Conservation (phyloP, 2,113 vertebrate genomes). For the Colistium nudipinnis region DNA sequence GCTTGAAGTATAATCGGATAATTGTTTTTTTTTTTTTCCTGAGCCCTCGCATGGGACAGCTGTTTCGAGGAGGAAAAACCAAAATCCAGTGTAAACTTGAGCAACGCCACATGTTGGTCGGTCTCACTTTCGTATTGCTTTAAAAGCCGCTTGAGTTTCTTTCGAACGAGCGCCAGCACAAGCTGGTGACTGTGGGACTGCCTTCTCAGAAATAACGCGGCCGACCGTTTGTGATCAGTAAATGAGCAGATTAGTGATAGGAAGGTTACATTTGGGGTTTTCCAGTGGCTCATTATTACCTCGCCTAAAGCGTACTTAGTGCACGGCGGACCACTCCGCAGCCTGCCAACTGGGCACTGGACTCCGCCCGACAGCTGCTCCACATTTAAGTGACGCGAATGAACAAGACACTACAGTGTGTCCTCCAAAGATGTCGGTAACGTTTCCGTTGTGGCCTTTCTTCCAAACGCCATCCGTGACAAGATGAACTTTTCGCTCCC, state of each 20-base stretch:
- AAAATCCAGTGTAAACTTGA: no score
- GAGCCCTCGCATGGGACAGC: no score
- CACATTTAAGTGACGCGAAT: constrained; percentile 54
- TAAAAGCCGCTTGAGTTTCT: background rate
- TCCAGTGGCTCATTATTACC: constrained; percentile 70
- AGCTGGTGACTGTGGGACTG: background rate
- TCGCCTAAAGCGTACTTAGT: constrained; percentile 64
- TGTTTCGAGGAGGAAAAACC: no score
- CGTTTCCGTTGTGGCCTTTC: background rate
- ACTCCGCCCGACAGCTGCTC: constrained; percentile 66
- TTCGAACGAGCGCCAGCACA: background rate
- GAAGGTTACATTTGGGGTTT: constrained; percentile 46
- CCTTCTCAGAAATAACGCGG: constrained; percentile 8
- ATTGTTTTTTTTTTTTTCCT: background rate
- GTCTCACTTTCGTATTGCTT: background rate
- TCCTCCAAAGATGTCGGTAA: constrained; percentile 37
- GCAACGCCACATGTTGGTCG: background rate
- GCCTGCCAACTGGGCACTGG: constrained; percentile 61
- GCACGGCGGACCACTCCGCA: constrained; percentile 52
- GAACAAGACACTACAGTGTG: constrained; percentile 35
- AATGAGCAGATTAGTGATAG: constrained; percentile 36
- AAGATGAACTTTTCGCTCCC: constrained; percentile 49
- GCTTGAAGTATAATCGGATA: background rate
- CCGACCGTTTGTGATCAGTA: constrained; percentile 5
- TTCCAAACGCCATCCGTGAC: constrained; percentile 29